Base-by-base conservation (phyloP, 2,113 vertebrate genomes). In the Pteronura brasiliensis region DNA sequence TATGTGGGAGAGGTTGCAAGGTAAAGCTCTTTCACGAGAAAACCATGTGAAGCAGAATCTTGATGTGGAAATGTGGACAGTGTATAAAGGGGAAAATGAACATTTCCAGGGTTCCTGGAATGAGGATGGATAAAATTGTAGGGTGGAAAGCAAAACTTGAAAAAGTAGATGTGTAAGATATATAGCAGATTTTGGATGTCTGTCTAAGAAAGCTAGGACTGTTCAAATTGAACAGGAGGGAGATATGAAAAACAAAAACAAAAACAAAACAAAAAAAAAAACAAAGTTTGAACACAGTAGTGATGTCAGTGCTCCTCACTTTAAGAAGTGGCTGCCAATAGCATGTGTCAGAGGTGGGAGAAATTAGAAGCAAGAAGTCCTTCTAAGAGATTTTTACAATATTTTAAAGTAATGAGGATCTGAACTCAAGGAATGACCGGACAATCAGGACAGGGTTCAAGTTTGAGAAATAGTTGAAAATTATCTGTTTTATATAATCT, bases 251-350 rank as follows among this genome's bases (percentile, higher is more conserved):
- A 63, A 31, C 17, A 90, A 67, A 55, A 65, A 80, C 23, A 7
- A 7, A 61, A 83, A 83, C 20, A 83, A 82, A 39, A 9, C 18
- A 67, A 18, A 23, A 79, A 57, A 57, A 21, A 4, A 44, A 94
- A n/a, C n/a, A n/a, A n/a, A n/a, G 10, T 36, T 67, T 72, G 57
- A 88, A 31, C 7, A 34, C 9, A 65, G 27, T 36, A 76, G 20
- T 77, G 31, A 71, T 49, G 18, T 57, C 9, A 59, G 0, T 34
- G 4, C 0, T 42, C 3, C 47, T 86, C n/a, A 2, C 10, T 18
- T 63, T 39, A n/a, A 69, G 39, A 90, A 90, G 25, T 15, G 15
- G 20, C 69, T 90, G 34, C 25, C 14, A 21, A 11, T 63, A 77
- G 1, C 1, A 25, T 27, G 10, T 74, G 14, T 89, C 82, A 57